Evolutionary conservation across 1,140 invertebrate species (phyloP), one percentile per base, ranked within the genome.

Genomic region (Proctacanthus coquilletti): DNA sequence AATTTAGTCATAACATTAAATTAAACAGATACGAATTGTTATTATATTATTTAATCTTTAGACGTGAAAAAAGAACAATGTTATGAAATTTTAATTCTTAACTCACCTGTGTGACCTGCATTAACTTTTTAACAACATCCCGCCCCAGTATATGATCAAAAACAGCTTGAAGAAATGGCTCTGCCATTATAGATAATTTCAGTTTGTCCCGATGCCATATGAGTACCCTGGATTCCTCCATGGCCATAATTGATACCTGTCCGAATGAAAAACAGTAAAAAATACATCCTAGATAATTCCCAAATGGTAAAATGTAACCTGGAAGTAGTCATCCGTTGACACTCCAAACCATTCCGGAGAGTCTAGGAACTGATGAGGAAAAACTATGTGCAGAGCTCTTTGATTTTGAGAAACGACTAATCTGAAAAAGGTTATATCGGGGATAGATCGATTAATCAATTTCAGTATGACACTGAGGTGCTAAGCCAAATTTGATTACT

Each of bases 281-380:
- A 32, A 44, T 39, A 33, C 19, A 34, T 15, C 6, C 10, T 13
- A 2, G 17, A 14, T n/a, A 18, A 23, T 23, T 13, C 6, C 9
- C 21, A 41, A 15, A 10, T 10, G 15, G n/a, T n/a, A 33, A 14
- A 8, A 38, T 31, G 44, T 60, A 63, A 87, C 84, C 71, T 91
- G 84, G 60, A 85, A 89, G 56, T 72, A 84, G 55, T 89, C 84
- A 57, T 86, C 82, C 29, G 82, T 84, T 14, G 81, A 83, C 17
- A 87, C 83, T 42, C 83, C 83, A 64, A 88, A 88, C 82, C 83
- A 93, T 68, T 93, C 86, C 6, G 86, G 84, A 32, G 84, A 88
- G 66, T 93, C 86, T 44, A 92, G 72, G 65, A 92, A 91, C 64
- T 93, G 85, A 66, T 87, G 81, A 30, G 75, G 75, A 56, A 84